Conservation (phyloP, 1,140 invertebrate species). For the Cardiocondyla obscurior region DNA sequence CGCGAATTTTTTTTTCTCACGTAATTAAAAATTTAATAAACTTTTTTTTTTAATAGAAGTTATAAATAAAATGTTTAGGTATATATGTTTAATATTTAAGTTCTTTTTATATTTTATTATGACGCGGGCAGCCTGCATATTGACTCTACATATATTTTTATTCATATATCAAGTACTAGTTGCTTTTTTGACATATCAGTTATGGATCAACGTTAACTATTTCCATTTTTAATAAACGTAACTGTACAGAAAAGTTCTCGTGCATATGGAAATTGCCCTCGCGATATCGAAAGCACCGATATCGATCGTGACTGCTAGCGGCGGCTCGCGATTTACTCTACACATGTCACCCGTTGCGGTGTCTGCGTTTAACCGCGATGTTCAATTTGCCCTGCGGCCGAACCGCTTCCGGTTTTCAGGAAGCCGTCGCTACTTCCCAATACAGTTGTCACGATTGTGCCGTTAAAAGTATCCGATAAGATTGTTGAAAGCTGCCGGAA, state of each 20-base stretch:
- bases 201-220: neutral
- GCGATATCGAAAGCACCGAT: conserved; percentile 33
- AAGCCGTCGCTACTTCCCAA: conserved; percentile 21
- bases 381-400: conserved; percentile 69
- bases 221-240: conserved; percentile 6
- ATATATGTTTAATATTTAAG: neutral
- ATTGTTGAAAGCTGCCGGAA: neutral
- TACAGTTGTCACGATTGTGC: neutral
- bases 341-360: conserved; percentile 47
- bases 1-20: neutral
- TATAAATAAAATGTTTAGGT: neutral
- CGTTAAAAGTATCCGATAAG: conserved; percentile 12
- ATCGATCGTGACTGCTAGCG: conserved; percentile 7
- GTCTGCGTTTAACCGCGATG: conserved; percentile 64
- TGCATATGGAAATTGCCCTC: conserved; percentile 14
- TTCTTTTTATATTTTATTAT: neutral
- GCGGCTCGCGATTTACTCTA: conserved; percentile 15
- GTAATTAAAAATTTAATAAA: neutral
- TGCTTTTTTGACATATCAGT: conserved; percentile 5
- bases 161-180: neutral
- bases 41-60: neutral
- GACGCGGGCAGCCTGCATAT: neutral
- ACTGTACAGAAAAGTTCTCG: conserved; percentile 9
- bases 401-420: conserved; percentile 48
- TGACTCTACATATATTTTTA: neutral